Evolutionary conservation across 2,888 invertebrate genomes (phyloP), one percentile per base, ranked within the genome.

Genomic region (Drosophila paucipuncta): DNA sequence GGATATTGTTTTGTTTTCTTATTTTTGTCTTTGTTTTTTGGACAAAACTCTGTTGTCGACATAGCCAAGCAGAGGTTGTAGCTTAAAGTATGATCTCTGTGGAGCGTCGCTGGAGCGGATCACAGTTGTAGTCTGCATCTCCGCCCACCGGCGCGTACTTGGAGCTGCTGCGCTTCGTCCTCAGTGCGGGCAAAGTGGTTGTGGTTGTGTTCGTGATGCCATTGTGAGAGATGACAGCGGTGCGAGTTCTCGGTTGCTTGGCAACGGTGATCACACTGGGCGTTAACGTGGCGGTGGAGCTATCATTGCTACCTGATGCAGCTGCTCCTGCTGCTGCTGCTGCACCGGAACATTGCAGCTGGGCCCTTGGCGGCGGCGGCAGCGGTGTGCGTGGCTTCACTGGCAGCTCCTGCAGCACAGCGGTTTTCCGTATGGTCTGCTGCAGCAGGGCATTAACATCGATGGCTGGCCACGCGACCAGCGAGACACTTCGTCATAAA

Each of bases 401-500:
- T 4, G 91, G 78, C 68, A 90, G 83, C 77, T 93, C 93, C 52
- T 93, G 93, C 30, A 93, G 71, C 59, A 92, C 90, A 22, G 92
- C 91, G 30, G 93, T 87, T 59, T 93, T 93, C 53, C 92, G 89
- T 69, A 93, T 93, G 53, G 93, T 93, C 78, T 93, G 93, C 80
- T 93, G 93, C 72, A 93, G 89, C 77, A 93, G 76, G 49, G 93
- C 91, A 67, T 93, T 93, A 10, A 93, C 92, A 91, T 93, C 93
- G 81, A 94, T 93, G 74, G 93, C 94, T 93, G 94, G 94, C 94
- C 94, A 94, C 76, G 93, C 91, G 92, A 93, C 93, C 93, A 94
- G 93, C 93, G 94, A 93, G 78, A 93, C 93, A 87, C 93, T 93
- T 92, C 93, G 94, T 94, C 94, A 94, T 94, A 94, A 94, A 72